Percentiles rank a stretch among this genome's conserved stretches.
Evolutionary conservation across 2,113 vertebrate genomes (phyloP).

Genomic region (Castor canadensis): DNA sequence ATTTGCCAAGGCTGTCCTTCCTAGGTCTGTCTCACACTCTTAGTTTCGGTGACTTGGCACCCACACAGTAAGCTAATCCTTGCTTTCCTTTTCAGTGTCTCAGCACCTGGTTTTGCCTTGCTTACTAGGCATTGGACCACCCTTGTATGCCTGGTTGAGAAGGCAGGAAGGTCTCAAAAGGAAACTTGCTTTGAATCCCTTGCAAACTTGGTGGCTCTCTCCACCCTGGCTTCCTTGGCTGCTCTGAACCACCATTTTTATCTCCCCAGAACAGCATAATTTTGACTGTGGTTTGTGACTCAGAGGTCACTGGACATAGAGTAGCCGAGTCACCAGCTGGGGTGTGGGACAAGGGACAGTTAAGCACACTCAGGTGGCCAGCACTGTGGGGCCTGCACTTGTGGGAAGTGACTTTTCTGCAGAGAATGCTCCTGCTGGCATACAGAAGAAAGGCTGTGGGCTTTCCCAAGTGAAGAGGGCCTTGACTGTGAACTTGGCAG

Average conservation of each 20-base stretch:
- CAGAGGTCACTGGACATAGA: fast-evolving
- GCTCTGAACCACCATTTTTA: not conserved
- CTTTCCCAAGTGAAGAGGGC: not conserved
- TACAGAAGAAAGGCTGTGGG: not conserved
- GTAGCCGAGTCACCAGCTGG: fast-evolving
- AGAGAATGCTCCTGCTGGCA: not conserved
- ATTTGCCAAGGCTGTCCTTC: not conserved
- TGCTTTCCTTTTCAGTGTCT: not conserved
- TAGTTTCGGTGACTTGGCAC: not conserved
- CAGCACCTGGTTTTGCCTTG: fast-evolving
- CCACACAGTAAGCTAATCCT: not conserved
- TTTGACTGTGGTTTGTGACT: not conserved
- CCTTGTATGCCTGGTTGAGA: not conserved
- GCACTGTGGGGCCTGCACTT: fast-evolving
- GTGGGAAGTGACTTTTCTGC: not conserved
- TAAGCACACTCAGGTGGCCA: fast-evolving
- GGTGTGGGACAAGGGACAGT: not conserved
- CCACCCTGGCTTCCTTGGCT: not conserved
- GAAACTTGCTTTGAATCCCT: not conserved
- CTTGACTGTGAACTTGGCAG: fast-evolving
- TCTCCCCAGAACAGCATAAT: not conserved
- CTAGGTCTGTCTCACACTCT: not conserved
- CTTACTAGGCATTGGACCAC: not conserved
- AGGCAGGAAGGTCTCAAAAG: too few species aligned
- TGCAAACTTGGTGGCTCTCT: too few species aligned